Base-by-base conservation (phyloP, 2,888 invertebrate genomes). In the Torymus tubicola region DNA sequence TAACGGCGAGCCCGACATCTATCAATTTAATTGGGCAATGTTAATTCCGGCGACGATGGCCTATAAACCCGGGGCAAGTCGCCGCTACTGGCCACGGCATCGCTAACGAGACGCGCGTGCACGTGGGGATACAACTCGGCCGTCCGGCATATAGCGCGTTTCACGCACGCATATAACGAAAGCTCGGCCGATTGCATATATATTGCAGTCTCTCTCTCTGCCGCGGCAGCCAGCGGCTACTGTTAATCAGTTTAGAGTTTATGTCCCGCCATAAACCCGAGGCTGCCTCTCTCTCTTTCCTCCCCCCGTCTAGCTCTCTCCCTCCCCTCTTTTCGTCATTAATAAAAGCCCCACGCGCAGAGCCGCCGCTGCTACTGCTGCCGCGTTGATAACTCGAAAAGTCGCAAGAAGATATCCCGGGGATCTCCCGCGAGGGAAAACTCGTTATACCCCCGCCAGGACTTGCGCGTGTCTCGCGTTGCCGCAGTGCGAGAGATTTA, bases 161-260 rank as follows among this genome's bases (percentile, higher is more conserved):
- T 65, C 73, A 31, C 74, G 50, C 21, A 12, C 24, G 21, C 2
- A 64, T 42, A 64, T 63, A 63, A 50, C 42, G 78, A 78, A 70
- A 68, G 81, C 84, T 78, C 78, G 84, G 83, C 81, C 87, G 86
- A 88, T 87, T 87, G 87, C 87, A 89, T 88, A 89, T 89, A 89
- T 89, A 88, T 87, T 87, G 87, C 87, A 83, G 86, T 85, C 84
- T 42, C 42, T 42, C 42, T 42, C 21, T 21, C 21, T 21, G 8
- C 42, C 42, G 86, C 86, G 84, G 85, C 84, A 83, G 86, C 86
- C 85, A 86, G 87, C 86, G 87, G 89, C 88, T 87, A 90, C 90
- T 89, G 90, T 90, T 90, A 90, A 90, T 90, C 90, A 90, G 90
- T 90, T 90, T 90, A 90, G 89, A 90, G 90, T 90, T 90, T 90